Evolutionary conservation across 2,797 vertebrate species (phyloP).

Genomic region (Eutrigla gurnardus): DNA sequence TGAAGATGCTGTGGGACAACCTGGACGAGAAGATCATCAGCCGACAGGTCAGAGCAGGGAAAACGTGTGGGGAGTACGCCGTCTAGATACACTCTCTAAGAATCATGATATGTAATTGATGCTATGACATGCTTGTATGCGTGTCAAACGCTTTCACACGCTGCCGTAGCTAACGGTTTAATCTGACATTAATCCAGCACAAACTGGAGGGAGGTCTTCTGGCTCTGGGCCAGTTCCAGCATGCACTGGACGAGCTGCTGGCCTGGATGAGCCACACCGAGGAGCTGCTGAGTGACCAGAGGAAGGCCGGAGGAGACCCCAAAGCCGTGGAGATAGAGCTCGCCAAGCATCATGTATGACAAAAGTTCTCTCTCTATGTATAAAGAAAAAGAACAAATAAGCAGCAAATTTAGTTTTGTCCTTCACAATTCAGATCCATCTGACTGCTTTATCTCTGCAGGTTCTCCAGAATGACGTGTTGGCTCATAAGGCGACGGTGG

Average conservation of each 20-base stretch:
- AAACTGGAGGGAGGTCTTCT: constrained; percentile 96
- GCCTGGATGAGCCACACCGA: constrained; percentile 96
- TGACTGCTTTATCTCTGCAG: constrained; percentile 71
- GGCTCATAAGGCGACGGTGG: constrained; percentile 94
- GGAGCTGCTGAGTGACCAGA: constrained; percentile 93
- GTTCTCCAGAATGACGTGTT: constrained; percentile 97
- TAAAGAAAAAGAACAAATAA: too few relatives aligned
- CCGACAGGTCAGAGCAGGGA: constrained; percentile 88
- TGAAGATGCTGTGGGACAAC: constrained; percentile 92
- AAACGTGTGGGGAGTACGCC: constrained; percentile 1
- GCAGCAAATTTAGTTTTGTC: background rate
- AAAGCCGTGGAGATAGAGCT: constrained; percentile 99
- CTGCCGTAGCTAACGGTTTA: constrained; percentile 53
- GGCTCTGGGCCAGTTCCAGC: constrained; percentile 98
- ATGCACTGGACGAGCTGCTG: constrained; percentile 95
- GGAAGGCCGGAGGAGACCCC: constrained; percentile 93
- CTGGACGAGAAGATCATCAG: constrained; percentile 94
- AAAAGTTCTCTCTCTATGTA: constrained; percentile 1
- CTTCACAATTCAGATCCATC: constrained; percentile 1
- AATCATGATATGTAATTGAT: too few relatives aligned
- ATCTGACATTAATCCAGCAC: constrained; percentile 86
- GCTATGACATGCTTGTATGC: background rate
- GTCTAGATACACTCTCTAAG: background rate
- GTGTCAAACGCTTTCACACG: constrained; percentile 32
- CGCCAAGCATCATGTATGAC: constrained; percentile 97